Percentiles rank a stretch among this genome's conserved stretches.
phyloP scores from a whole-genome alignment of 2,113 vertebrate species.

The Grammomys surdaster region DNA sequence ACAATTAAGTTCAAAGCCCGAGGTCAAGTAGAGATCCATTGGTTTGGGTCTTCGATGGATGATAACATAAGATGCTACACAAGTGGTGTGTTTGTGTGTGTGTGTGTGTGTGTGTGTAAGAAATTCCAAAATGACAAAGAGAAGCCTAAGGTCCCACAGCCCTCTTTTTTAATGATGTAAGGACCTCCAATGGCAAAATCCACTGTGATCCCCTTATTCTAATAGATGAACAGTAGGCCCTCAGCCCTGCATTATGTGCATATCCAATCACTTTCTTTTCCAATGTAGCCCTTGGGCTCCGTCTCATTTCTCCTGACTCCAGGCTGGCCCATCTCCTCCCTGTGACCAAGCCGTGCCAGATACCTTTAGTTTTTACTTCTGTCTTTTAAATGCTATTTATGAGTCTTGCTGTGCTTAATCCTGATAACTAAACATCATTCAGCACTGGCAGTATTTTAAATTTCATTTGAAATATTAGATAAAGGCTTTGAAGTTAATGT shows the following conservation, averaged over 20 bases:
- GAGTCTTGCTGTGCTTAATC: slow-evolving; percentile 25
- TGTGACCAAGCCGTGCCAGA: background rate
- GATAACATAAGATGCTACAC: too few species aligned
- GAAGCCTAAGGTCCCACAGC: background rate
- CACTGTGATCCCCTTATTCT: background rate
- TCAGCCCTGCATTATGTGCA: rapidly evolving
- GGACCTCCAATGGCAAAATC: background rate
- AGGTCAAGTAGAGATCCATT: background rate
- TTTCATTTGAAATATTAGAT: slow-evolving; percentile 55
- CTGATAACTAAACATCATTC: background rate
- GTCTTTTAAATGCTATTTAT: slow-evolving; percentile 40
- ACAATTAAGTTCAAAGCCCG: background rate
- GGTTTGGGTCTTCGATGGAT: background rate
- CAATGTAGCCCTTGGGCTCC: background rate
- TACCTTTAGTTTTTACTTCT: background rate
- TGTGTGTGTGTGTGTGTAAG: too few species aligned
- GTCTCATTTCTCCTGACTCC: background rate
- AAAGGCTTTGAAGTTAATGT: slow-evolving; percentile 42
- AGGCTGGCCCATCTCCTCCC: background rate
- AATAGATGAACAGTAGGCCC: background rate
- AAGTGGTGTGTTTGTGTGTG: background rate
- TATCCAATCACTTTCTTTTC: background rate
- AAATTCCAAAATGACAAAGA: background rate
- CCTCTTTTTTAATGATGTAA: background rate
- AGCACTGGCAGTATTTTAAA: slow-evolving; percentile 30